Percentiles rank a stretch among this genome's conserved stretches.
Evolutionary conservation across 37 sponge, comb jelly and placozoan species (phyloP).

Genomic region (Eunapius fragilis): DNA sequence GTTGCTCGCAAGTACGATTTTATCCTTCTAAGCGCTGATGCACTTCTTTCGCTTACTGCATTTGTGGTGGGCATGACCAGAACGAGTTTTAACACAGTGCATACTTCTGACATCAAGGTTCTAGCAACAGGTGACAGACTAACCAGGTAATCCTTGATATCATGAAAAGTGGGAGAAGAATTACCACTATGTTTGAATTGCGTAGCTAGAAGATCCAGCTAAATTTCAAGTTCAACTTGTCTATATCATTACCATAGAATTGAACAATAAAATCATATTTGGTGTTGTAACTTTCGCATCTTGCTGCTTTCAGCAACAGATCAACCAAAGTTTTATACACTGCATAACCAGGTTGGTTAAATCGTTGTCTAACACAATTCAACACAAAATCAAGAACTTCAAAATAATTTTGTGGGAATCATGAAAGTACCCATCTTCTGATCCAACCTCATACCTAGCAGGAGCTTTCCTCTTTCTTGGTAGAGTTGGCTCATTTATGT

Average conservation of each 20-base stretch:
- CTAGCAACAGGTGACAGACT: conserved; percentile 30
- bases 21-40: conserved; percentile 51
- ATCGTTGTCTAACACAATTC: conserved; percentile 1
- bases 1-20: conserved; percentile 54
- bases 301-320: conserved; percentile 32
- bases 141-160: conserved; percentile 15
- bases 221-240: conserved; percentile 2
- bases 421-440: conserved; percentile 1
- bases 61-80: conserved; percentile 67
- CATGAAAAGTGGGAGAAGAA: background rate
- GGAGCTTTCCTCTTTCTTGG: conserved; percentile 49
- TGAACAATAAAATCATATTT: conserved; percentile 24
- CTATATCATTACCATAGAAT: conserved; percentile 30
- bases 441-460: conserved; percentile 39
- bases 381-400: conserved; percentile 45
- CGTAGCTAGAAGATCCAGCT: conserved; percentile 17
- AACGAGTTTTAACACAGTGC: conserved; percentile 34
- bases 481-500: conserved; percentile 28
- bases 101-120: conserved; percentile 42
- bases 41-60: conserved; percentile 45
- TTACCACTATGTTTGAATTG: background rate
- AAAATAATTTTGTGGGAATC: conserved; percentile 12
- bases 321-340: conserved; percentile 14
- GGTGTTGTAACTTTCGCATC: conserved; percentile 1
- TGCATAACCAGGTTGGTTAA: conserved; percentile 36